phyloP scores from a whole-genome alignment of 2,888 invertebrate genomes.

The Drosophila mercatorum region DNA sequence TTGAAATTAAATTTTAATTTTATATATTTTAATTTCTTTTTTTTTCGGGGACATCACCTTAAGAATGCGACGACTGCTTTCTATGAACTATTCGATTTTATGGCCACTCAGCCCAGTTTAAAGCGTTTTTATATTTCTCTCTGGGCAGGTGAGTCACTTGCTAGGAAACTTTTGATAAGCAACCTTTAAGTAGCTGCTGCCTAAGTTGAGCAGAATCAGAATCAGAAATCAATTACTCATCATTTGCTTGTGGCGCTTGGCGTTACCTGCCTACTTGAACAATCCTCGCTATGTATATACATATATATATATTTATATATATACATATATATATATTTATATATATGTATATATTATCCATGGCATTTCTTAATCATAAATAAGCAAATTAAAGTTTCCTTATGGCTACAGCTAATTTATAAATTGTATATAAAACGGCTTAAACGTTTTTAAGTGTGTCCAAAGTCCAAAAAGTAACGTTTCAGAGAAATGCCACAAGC shows the following conservation, averaged over 20 bases:
- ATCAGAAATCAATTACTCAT: conserved; percentile 30
- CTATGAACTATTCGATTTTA: conserved; percentile 34
- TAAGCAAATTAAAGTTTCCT: conserved; percentile 8
- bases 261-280: neutral
- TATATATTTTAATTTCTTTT: conserved; percentile 4
- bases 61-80: conserved; percentile 40
- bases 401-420: conserved; percentile 1
- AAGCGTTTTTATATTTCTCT: conserved; percentile 2
- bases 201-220: neutral
- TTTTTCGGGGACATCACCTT: conserved; percentile 26
- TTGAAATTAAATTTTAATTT: conserved; percentile 11
- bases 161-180: neutral
- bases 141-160: conserved; percentile 29
- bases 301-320: neutral
- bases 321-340: neutral
- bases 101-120: conserved; percentile 15
- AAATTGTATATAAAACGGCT: conserved; percentile 12
- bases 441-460: neutral
- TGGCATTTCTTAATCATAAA: conserved; percentile 24
- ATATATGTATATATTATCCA: conserved; percentile 12
- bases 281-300: neutral
- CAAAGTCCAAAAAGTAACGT: conserved; percentile 13
- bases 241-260: neutral
- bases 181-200: conserved; percentile 14
- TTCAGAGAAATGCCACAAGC: neutral